Base-by-base conservation (phyloP, 2,888 invertebrate genomes). In the Crossocerus cetratus region DNA sequence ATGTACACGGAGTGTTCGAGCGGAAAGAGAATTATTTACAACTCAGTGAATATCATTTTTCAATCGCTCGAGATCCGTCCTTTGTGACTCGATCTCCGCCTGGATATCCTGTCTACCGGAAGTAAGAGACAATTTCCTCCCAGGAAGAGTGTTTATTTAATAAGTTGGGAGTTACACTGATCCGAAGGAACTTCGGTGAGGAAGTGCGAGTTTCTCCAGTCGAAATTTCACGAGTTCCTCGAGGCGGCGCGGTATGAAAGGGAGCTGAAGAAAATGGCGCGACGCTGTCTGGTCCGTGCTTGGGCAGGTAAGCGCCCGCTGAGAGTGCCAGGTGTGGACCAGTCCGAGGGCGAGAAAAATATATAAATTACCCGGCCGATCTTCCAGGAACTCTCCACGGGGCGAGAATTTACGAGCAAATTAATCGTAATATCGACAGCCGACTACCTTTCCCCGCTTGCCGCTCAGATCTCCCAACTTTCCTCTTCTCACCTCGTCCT, bases 371-470 rank as follows among this genome's bases (percentile, higher is more conserved):
- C 81, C 86, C 81, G 80, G 78, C 73, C 82, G 65, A 77, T 78
- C 81, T 86, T 88, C 86, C 74, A 85, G 76, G 88, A 88, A 89
- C 78, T 72, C 78, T 72, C 81, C 84, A 83, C 78, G 69, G 80
- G 80, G 75, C 70, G 83, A 86, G 86, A 89, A 90, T 90, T 90
- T 90, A 90, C 85, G 88, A 87, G 84, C 84, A 83, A 88, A 89
- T 90, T 89, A 89, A 90, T 89, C 85, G 89, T 86, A 84, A 83
- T 84, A 88, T 89, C 86, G 88, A 86, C 85, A 83, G 83, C 68
- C 68, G 71, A 72, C 57, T 61, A 81, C 72, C 72, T 78, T 74
- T 72, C 32, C 66, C 58, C 60, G n/a, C 57, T 42, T 42, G 61
- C 78, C 72, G 78, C 62, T 8, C 42, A 23, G 43, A 32, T 45